A percentile compares a stretch with the other conserved stretches of the same genome.
phyloP scores from a whole-genome alignment of 2,113 vertebrate species.

The Phoenicopterus ruber region DNA sequence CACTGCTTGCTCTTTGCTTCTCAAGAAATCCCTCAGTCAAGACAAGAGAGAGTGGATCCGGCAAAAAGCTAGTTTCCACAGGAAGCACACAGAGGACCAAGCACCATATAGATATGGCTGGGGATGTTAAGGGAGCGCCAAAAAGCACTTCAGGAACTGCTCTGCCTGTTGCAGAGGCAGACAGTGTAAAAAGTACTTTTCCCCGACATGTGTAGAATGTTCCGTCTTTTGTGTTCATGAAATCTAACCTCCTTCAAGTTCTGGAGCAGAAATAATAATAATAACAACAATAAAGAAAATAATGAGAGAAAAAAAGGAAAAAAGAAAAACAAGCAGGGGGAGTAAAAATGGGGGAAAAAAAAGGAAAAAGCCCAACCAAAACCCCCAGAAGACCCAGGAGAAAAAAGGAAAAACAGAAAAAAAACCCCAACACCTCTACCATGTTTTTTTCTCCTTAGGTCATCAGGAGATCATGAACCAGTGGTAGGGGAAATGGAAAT shows the following conservation, averaged over 20 bases:
- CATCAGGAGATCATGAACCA: not conserved
- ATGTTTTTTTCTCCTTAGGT: not conserved
- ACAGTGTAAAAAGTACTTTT: not conserved
- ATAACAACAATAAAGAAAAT: not conserved
- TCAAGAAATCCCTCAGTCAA: not conserved
- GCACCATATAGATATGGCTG: not conserved
- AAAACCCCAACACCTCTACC: too few relatives aligned
- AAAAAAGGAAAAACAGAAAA: not conserved
- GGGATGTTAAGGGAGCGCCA: not conserved
- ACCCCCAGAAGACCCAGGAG: rapidly evolving
- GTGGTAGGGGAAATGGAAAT: not conserved
- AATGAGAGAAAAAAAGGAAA: rapidly evolving
- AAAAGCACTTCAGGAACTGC: not conserved
- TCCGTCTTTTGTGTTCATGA: not conserved
- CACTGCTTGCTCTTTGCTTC: not conserved
- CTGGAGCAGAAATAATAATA: not conserved
- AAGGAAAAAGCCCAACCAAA: not conserved
- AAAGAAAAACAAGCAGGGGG: not conserved
- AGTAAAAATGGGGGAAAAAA: not conserved
- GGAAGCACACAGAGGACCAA: not conserved
- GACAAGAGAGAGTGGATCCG: not conserved
- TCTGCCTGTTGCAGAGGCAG: not conserved
- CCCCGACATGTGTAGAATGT: not conserved
- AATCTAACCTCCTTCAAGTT: not conserved
- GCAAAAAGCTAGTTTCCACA: not conserved